Percentiles rank a stretch among this genome's conserved stretches.
These are phyloP conservation scores for Oreochromis niloticus DNA, from an alignment of 2,113 vertebrate species.

Conservation along the genomic window DNA sequence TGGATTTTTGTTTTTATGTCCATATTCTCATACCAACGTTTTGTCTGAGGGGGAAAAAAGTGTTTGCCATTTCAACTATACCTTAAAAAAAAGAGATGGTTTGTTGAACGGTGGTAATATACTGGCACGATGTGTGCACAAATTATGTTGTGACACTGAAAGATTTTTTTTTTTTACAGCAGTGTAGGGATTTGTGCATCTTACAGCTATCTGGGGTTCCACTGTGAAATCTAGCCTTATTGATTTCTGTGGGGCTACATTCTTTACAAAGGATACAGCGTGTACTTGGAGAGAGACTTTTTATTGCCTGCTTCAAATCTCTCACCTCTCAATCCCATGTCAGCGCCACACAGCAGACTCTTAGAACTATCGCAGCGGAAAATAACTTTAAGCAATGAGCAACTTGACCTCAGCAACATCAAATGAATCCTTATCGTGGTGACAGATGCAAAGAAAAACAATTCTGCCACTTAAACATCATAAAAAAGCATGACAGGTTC, in stretches of 20 bases:
- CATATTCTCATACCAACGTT: neutral
- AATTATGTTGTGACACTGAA: neutral
- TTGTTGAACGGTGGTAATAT: neutral
- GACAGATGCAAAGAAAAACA: constrained; percentile 41
- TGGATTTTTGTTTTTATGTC: fast-evolving
- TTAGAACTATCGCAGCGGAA: neutral
- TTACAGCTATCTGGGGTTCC: constrained; percentile 33
- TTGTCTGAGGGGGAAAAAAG: neutral
- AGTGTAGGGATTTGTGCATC: constrained; percentile 33
- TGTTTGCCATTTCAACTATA: neutral
- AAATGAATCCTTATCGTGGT: constrained; percentile 23
- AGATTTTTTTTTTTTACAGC: constrained; percentile 16
- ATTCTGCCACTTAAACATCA: constrained; percentile 34
- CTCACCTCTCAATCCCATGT: constrained; percentile 14
- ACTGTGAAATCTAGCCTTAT: constrained; percentile 46
- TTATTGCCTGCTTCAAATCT: constrained; percentile 12
- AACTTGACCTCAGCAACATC: constrained; percentile 17
- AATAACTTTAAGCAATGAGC: constrained; percentile 7
- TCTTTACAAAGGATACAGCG: constrained; percentile 22
- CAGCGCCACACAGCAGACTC: neutral
- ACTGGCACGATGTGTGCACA: neutral
- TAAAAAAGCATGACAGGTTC: constrained; percentile 30
- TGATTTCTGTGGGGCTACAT: constrained; percentile 45
- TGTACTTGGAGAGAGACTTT: constrained; percentile 13
- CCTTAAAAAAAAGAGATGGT: neutral